Base-by-base conservation (phyloP, 2,113 vertebrate species). In the Ancistrus triradiatus region DNA sequence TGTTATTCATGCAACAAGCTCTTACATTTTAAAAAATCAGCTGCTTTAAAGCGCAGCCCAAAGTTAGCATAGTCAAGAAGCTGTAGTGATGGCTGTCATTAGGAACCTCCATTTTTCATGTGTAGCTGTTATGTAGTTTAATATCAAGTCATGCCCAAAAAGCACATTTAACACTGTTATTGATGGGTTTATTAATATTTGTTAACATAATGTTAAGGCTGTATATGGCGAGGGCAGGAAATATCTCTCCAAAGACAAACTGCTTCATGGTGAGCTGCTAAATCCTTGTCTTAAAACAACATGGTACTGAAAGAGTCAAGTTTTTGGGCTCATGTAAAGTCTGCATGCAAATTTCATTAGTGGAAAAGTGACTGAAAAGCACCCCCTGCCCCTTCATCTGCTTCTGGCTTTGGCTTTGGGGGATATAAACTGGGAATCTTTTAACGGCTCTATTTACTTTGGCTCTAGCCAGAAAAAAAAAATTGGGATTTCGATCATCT, bases 361-460 rank as follows among this genome's bases (percentile, higher is more conserved):
- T 40, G 59, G 27, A 69, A 77, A 75, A 69, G 47, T 72, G 62
- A 74, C 74, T 75, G 46, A 75, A 75, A 60, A 27, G 66, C 66
- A 66, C 56, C 64, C 31, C 48, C 27, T 50, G 22, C 27, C 14
- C 58, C 55, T 37, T 64, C 31, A 73, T 77, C 69, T 73, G 56
- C 53, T 72, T 57, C 51, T 78, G 72, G 70, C 73, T 78, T 83
- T 79, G 76, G 81, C 75, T 75, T 24, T 64, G 52, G 31, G 57
- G 64, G 72, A 74, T 80, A 81, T 48, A 76, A 78, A 75, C 46
- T 37, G 70, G 76, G 80, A 76, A 81, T 85, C 84, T 85, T 81
- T 66, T 78, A 82, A 80, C 78, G 73, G 81, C 70, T 69, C 72
- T 88, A 85, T 88, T 88, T 84, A 81, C 77, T 82, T 88, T 88